A percentile compares a stretch with the other conserved stretches of the same genome.
Evolutionary conservation across 2,888 invertebrate genomes (phyloP).

Genomic region (Rotaria magnacalcarata): DNA sequence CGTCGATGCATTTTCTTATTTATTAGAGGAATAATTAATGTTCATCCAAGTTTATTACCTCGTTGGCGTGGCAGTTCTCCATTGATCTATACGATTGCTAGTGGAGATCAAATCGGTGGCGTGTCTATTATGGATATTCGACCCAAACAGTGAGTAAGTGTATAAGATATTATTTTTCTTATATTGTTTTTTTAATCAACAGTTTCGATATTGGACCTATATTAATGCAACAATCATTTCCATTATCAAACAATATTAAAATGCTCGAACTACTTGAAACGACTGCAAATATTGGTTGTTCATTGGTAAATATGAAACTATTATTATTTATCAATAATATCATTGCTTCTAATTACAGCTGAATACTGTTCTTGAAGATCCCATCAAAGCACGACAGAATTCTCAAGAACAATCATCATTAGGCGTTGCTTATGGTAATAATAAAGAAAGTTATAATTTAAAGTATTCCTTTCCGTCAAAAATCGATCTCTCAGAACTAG

Average conservation of each 20-base stretch:
- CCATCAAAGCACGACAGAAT: slow-evolving; percentile 21
- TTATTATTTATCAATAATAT: not conserved
- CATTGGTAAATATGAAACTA: slow-evolving; percentile 30
- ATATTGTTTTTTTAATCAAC: not conserved
- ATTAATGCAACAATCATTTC: slow-evolving; percentile 37
- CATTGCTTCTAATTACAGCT: not conserved
- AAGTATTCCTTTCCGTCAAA: too few relatives aligned
- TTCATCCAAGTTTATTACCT: slow-evolving; percentile 84
- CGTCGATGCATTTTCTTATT: not conserved
- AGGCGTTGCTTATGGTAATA: slow-evolving; percentile 42
- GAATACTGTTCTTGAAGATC: slow-evolving; percentile 10
- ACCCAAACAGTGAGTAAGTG: slow-evolving; percentile 49
- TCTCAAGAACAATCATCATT: slow-evolving; percentile 40
- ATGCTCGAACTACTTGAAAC: slow-evolving; percentile 33
- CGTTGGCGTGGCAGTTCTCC: slow-evolving; percentile 89
- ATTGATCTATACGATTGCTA: slow-evolving; percentile 75
- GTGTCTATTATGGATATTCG: slow-evolving; percentile 79
- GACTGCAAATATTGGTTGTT: slow-evolving; percentile 37
- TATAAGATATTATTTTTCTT: not conserved
- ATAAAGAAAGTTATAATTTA: not conserved
- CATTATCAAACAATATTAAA: slow-evolving; percentile 24
- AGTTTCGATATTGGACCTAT: slow-evolving; percentile 45
- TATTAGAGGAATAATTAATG: slow-evolving; percentile 75
- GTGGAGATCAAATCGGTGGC: slow-evolving; percentile 76
- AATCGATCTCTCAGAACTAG: too few relatives aligned